phyloP scores from a whole-genome alignment of 23 tunicate species.

The Ascidia mentula region DNA sequence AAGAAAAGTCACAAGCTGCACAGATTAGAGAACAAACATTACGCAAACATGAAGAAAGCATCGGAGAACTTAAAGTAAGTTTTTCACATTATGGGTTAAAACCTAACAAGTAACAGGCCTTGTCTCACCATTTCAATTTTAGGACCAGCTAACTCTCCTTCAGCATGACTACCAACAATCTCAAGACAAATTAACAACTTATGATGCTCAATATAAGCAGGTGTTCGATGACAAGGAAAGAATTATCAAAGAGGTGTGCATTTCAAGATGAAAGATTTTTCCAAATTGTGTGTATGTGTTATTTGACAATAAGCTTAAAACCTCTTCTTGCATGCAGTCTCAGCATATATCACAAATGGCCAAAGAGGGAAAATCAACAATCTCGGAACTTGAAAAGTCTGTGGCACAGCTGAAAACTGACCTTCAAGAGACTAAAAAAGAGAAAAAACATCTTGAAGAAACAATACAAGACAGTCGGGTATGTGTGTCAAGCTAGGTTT shows the following conservation, averaged over 20 bases:
- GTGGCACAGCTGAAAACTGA: conserved; percentile 8
- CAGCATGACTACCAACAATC: neutral
- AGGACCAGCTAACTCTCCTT: neutral
- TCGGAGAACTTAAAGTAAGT: neutral
- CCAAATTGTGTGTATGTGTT: no score
- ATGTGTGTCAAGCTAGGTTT: neutral
- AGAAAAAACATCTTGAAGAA: conserved; percentile 31
- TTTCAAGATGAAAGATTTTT: no score
- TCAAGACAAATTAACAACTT: neutral
- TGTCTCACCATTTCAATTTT: neutral
- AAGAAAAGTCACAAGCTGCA: neutral
- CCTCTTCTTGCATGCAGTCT: neutral
- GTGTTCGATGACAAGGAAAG: neutral
- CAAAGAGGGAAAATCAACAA: neutral
- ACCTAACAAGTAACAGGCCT: neutral
- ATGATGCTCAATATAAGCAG: conserved; percentile 1
- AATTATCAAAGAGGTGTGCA: neutral
- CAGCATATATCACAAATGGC: neutral
- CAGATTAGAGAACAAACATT: neutral
- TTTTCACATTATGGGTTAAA: neutral
- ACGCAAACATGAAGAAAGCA: neutral
- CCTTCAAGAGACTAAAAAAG: conserved; percentile 15
- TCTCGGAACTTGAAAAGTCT: conserved; percentile 1
- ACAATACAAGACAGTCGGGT: conserved; percentile 41
- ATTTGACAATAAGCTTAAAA: conserved; percentile 1